phyloP scores from a whole-genome alignment of 1,140 invertebrate genomes.

The Tyrophagus putrescentiae region DNA sequence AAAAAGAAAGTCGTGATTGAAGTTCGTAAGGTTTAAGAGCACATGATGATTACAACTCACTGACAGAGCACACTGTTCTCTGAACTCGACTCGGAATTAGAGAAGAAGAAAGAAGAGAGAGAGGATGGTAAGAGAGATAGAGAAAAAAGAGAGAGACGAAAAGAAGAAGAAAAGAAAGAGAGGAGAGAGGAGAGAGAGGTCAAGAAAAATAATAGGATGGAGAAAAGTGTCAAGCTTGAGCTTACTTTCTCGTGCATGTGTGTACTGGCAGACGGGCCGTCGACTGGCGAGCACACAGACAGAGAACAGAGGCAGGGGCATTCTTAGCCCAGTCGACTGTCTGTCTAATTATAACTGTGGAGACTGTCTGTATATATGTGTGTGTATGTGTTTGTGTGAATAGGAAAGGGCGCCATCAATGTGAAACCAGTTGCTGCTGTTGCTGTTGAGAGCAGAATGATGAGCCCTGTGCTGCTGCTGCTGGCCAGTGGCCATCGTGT shows the following conservation, averaged over 20 bases:
- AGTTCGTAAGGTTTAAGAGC: too few relatives aligned
- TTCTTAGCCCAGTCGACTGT: background rate
- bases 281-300: too few relatives aligned
- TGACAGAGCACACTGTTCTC: too few relatives aligned
- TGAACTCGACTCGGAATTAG: too few relatives aligned
- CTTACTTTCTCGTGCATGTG: background rate
- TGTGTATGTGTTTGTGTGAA: too few relatives aligned
- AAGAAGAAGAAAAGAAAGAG: too few relatives aligned
- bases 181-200: background rate
- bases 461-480: background rate
- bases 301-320: background rate
- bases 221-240: background rate
- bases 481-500: background rate
- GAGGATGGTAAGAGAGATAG: too few relatives aligned
- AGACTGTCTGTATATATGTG: background rate
- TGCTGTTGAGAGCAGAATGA: background rate
- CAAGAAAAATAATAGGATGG: background rate
- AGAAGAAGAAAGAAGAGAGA: too few relatives aligned
- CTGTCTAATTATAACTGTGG: background rate
- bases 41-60: too few relatives aligned
- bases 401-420: conserved; percentile 1
- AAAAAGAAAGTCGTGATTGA: too few relatives aligned
- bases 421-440: background rate
- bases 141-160: too few relatives aligned
- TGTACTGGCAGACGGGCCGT: background rate